phyloP scores from a whole-genome alignment of 2,113 vertebrate species.

The Manacus vitellinus region DNA sequence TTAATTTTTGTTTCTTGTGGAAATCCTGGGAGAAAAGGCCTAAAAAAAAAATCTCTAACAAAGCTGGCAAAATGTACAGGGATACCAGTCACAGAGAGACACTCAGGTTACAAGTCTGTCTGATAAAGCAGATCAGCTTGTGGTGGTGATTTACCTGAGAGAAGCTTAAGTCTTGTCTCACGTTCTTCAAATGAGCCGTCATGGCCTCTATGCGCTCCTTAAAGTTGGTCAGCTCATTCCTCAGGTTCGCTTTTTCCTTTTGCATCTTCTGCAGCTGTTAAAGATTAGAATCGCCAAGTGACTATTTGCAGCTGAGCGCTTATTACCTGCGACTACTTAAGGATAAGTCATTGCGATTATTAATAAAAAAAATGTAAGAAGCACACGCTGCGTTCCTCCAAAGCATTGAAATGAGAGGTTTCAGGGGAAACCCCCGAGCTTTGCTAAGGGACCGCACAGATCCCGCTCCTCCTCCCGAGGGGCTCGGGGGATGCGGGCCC shows the following conservation, averaged over 20 bases:
- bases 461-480: not conserved
- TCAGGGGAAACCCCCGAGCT: too few species aligned
- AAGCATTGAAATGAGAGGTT: accelerated
- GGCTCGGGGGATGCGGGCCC: not conserved
- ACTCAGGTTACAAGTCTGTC: not conserved
- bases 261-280: slow-evolving; percentile 78
- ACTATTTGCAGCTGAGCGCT: accelerated
- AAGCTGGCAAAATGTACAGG: accelerated
- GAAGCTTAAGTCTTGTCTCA: slow-evolving; percentile 82
- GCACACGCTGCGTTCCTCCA: accelerated
- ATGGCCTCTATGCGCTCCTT: slow-evolving; percentile 78
- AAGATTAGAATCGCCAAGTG: not conserved
- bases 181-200: slow-evolving; percentile 77
- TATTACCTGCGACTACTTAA: not conserved
- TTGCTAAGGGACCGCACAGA: not conserved
- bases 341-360: not conserved
- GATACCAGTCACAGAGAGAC: too few species aligned
- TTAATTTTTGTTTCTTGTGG: not conserved
- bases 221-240: slow-evolving; percentile 71
- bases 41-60: not conserved
- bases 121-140: accelerated
- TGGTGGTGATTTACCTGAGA: slow-evolving; percentile 76
- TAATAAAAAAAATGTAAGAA: accelerated
- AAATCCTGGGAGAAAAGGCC: not conserved
- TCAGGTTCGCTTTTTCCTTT: slow-evolving; percentile 71